These are phyloP conservation scores for Vireo altiloquus DNA, from an alignment of 2,113 vertebrate genomes.

Conservation along the genomic window DNA sequence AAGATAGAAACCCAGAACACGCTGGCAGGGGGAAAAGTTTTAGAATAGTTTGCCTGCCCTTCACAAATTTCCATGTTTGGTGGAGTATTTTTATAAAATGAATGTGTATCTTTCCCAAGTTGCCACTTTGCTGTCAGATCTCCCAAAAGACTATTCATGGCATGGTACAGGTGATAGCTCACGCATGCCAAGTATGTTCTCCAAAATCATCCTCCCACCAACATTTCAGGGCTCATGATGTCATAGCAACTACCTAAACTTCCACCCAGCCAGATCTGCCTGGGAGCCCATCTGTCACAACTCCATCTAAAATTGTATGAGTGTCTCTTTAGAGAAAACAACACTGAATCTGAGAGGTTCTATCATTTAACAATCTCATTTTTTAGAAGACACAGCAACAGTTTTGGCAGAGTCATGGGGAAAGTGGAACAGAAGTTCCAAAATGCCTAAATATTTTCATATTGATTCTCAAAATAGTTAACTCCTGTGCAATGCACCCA, in stretches of 20 bases:
- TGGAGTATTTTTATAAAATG: background rate
- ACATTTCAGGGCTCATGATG: background rate
- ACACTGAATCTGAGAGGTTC: background rate
- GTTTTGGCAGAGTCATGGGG: background rate
- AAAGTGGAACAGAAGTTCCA: background rate
- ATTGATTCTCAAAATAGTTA: background rate
- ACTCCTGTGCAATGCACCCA: background rate
- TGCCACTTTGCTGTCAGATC: background rate
- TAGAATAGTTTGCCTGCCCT: background rate
- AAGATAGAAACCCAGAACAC: background rate
- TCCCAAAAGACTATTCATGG: slow-evolving; percentile 3
- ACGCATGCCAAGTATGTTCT: background rate
- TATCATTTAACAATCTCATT: background rate
- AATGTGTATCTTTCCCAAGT: background rate
- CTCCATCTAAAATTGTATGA: background rate
- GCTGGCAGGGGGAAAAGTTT: background rate
- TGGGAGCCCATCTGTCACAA: slow-evolving; percentile 37
- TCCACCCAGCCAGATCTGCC: background rate
- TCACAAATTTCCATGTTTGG: background rate
- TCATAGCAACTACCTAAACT: slow-evolving; percentile 26
- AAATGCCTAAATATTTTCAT: background rate
- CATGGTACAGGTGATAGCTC: slow-evolving; percentile 26
- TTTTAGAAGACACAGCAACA: background rate
- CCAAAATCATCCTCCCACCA: slow-evolving; percentile 21
- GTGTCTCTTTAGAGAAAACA: background rate